Evolutionary conservation across 1,140 invertebrate species (phyloP).

Genomic region (Teleopsis dalmanni): DNA sequence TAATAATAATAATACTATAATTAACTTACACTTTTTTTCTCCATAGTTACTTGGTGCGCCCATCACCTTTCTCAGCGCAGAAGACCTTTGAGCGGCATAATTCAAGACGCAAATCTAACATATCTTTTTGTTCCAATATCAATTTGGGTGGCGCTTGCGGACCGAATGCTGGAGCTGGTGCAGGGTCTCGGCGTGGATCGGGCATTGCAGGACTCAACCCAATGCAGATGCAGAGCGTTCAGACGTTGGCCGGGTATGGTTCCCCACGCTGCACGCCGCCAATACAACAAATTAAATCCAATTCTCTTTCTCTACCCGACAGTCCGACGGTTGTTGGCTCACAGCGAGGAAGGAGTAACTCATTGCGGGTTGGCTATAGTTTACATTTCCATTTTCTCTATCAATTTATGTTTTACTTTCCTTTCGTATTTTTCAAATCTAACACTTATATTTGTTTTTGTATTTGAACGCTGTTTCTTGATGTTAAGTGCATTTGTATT

Average conservation of each 20-base stretch:
- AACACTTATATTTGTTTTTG: no score
- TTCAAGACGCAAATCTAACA: slow-evolving; percentile 80
- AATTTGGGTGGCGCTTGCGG: slow-evolving; percentile 56
- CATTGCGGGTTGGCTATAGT: slow-evolving; percentile 58
- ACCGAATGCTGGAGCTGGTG: slow-evolving; percentile 36
- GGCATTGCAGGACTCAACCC: slow-evolving; percentile 46
- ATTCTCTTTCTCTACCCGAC: slow-evolving; percentile 78
- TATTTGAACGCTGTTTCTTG: no score
- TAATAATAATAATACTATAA: not conserved
- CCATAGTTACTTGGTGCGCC: slow-evolving; percentile 74
- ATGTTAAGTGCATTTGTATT: not conserved
- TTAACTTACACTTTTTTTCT: slow-evolving; percentile 4
- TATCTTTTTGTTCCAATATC: slow-evolving; percentile 77
- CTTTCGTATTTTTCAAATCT: not conserved
- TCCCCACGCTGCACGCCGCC: slow-evolving; percentile 62
- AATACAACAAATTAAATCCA: slow-evolving; percentile 68
- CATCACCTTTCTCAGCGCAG: slow-evolving; percentile 85
- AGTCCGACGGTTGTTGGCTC: slow-evolving; percentile 71
- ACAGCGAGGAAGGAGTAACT: slow-evolving; percentile 74
- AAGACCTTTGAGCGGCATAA: slow-evolving; percentile 90
- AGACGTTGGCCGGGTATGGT: slow-evolving; percentile 55
- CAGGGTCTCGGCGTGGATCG: slow-evolving; percentile 51
- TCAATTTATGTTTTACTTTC: not conserved
- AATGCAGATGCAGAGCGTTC: slow-evolving; percentile 46
- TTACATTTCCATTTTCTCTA: slow-evolving; percentile 5